A percentile compares a stretch with the other conserved stretches of the same genome.
phyloP scores from a whole-genome alignment of 2,888 invertebrate genomes.

The Euzophera pinguis region DNA sequence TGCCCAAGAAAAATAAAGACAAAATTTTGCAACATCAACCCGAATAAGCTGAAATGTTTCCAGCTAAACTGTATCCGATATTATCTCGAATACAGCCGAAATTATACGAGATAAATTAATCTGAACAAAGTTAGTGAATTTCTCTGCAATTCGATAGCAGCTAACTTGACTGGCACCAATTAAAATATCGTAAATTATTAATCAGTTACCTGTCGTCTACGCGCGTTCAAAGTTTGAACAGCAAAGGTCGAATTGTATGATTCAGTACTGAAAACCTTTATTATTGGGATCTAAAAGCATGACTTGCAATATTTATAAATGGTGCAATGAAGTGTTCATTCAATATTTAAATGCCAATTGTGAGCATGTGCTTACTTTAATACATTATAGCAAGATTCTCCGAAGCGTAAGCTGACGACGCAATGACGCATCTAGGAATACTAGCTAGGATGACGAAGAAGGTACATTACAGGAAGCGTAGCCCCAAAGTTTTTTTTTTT shows the following conservation, averaged over 20 bases:
- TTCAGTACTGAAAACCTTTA: not conserved
- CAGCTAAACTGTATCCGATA: not conserved
- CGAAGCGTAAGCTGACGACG: too few species aligned
- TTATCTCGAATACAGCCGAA: not conserved
- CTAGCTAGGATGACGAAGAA: too few species aligned
- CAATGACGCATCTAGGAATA: too few species aligned
- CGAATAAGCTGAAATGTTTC: not conserved
- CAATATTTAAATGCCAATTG: too few species aligned
- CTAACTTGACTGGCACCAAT: not conserved
- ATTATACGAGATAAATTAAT: slow-evolving; percentile 4
- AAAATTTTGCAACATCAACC: slow-evolving; percentile 1
- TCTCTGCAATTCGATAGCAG: not conserved
- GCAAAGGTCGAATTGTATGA: not conserved
- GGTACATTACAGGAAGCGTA: too few species aligned
- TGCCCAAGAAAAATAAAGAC: not conserved
- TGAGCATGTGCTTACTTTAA: too few species aligned
- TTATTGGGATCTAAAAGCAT: too few species aligned
- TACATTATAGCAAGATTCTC: too few species aligned
- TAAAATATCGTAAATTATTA: slow-evolving; percentile 4
- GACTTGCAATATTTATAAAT: too few species aligned
- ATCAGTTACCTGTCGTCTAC: slow-evolving; percentile 2
- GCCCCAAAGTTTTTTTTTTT: too few species aligned
- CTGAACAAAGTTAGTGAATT: not conserved
- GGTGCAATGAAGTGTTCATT: too few species aligned
- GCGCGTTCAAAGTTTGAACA: slow-evolving; percentile 1